Base-by-base conservation (phyloP, 2,888 invertebrate species). In the Hymenopus coronatus region DNA sequence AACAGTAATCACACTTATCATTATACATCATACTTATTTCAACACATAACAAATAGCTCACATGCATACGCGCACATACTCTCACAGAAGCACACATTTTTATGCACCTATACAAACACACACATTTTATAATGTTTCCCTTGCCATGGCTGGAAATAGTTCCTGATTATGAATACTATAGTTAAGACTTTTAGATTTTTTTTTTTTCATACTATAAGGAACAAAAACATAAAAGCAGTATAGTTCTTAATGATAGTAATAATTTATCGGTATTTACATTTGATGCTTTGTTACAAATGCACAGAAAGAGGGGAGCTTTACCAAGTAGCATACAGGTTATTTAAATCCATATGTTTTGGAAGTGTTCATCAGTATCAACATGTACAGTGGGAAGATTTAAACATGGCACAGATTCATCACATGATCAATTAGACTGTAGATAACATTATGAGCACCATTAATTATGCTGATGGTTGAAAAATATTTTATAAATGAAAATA, bases 1-100 rank as follows among this genome's bases (percentile, higher is more conserved):
- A 70, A 81, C 86, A 86, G 25, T 86, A 70, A 81, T 86, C 86
- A 86, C 86, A 81, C 70, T 28, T 86, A 86, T 70, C 86, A 54
- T 54, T 40, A 82, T 27, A 70, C 54, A 70, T 20, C 54, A 70
- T 70, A 70, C 54, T 70, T 70, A 70, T 70, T 70, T 70, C 54
- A 70, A 70, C 54, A 70, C 25, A 25, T n/a, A 33, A 82, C 82
- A 87, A 25, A 14, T 84, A 25, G 70, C 54, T 28, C n/a, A 12
- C 86, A 70, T 20, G n/a, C 86, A 70, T 81, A 86, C 46, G 20
- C 9, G 33, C 33, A 40, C 84, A 40, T n/a, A 84, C 46, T 30
- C 84, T 25, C 33, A 84, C 84, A 84, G 8, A 84, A 28, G 33
- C 28, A 84, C 7, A 33, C 33, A 84, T 33, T 40, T n/a, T 30